Conservation (phyloP, 2,797 vertebrate genomes). For the Catamblyrhynchus diadema region DNA sequence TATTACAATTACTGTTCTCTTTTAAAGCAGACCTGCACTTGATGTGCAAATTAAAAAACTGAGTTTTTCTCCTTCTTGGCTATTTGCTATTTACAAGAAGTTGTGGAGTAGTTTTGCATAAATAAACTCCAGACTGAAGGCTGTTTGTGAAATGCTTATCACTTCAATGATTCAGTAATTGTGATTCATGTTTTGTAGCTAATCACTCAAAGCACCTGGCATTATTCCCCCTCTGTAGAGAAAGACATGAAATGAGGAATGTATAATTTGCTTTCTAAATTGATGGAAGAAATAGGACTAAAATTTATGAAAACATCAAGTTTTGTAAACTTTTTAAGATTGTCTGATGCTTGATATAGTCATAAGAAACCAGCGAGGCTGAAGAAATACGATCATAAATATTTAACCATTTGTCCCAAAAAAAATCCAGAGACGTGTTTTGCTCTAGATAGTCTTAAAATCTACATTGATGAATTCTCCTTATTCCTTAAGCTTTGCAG, state of each 20-base stretch:
- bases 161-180: background rate
- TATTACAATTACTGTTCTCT: background rate
- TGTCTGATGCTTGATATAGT: background rate
- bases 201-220: background rate
- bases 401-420: background rate
- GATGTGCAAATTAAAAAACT: background rate
- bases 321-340: background rate
- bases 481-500: background rate
- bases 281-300: background rate
- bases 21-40: background rate
- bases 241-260: background rate
- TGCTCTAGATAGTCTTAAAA: background rate
- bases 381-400: background rate
- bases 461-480: background rate
- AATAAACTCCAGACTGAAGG: background rate
- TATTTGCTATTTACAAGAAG: background rate
- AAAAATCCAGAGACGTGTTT: background rate
- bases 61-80: background rate
- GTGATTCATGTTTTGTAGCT: background rate
- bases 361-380: background rate
- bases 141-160: constrained; percentile 2
- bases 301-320: background rate
- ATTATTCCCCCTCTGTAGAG: background rate
- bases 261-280: background rate
- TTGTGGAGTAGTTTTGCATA: constrained; percentile 6